Conservation (phyloP, 2,888 invertebrate species). For the Mycogona germanica region DNA sequence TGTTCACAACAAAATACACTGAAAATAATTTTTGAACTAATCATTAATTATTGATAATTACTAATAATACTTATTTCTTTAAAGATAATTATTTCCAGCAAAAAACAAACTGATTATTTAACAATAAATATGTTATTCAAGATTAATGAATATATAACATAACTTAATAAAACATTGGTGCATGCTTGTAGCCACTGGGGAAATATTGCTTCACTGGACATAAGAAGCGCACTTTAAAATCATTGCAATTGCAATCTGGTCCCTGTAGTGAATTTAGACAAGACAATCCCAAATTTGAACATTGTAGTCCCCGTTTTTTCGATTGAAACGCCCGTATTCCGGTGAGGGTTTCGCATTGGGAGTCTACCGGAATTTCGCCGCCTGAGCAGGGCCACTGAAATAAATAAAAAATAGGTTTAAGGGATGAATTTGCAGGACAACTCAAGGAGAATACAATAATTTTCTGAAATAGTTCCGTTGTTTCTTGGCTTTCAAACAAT, state of each 20-base stretch:
- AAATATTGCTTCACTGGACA: constrained; percentile 6
- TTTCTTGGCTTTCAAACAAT: too few relatives aligned
- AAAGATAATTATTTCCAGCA: too few relatives aligned
- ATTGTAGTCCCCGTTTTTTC: constrained; percentile 7
- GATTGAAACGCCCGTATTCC: constrained; percentile 10
- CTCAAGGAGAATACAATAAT: too few relatives aligned
- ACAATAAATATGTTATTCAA: too few relatives aligned
- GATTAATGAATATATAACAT: too few relatives aligned
- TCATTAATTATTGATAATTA: too few relatives aligned
- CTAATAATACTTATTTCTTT: too few relatives aligned
- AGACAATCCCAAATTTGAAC: constrained; percentile 5
- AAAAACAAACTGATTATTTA: too few relatives aligned
- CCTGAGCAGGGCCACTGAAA: constrained; percentile 11
- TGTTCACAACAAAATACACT: too few relatives aligned
- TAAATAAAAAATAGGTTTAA: not conserved
- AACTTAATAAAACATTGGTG: not conserved
- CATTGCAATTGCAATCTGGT: constrained; percentile 3
- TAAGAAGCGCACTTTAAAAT: constrained; percentile 6
- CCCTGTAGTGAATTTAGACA: constrained; percentile 10
- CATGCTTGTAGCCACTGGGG: not conserved
- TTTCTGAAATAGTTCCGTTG: too few relatives aligned
- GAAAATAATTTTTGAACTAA: too few relatives aligned
- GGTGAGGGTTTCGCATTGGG: constrained; percentile 11
- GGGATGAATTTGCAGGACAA: too few relatives aligned
- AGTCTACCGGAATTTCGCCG: constrained; percentile 8